Evolutionary conservation across 2,888 invertebrate genomes (phyloP), one percentile per base, ranked within the genome.

Genomic region (Malthinus flaveolus): DNA sequence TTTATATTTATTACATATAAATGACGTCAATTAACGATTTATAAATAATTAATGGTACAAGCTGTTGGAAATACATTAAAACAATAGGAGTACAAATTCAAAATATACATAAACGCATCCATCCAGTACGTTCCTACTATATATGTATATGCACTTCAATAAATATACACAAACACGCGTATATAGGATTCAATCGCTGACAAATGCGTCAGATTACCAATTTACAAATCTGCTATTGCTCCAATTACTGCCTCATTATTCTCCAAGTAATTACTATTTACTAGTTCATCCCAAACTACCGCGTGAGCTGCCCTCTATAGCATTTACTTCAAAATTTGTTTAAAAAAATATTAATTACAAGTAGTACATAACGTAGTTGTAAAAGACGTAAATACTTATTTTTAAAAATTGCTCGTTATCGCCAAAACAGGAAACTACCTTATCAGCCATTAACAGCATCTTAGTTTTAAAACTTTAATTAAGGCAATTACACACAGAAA

Each of bases 191-290:
- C 61, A 61, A 61, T 61, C 61, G 53, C 69, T 74, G 76, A 77
- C 74, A 75, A 77, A 77, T 75, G 77, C 75, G 75, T 76, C 74
- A 76, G 78, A 79, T 79, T 78, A 78, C 78, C 77, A 78, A 78
- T 78, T 78, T 78, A 76, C 79, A 77, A 78, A 78, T 78, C 78
- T 76, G 77, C 76, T 75, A 76, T 77, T 77, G 75, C 76, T 75
- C 76, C 78, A 78, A 79, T 78, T 78, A 78, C 77, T 70, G 72
- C 73, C 78, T 78, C 78, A 79, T 78, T 79, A 79, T 78, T 76
- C 73, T 70, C 73, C 74, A 77, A 77, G 77, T 79, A 78, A 79
- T 79, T 78, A 78, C 77, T 70, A 74, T 75, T 74, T 71, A 70
- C 66, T 32, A 15, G 31, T 45, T 45, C 10, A 35, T n/a, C 32